Conservation (phyloP, 2,888 invertebrate species). For the Villa cingulata region DNA sequence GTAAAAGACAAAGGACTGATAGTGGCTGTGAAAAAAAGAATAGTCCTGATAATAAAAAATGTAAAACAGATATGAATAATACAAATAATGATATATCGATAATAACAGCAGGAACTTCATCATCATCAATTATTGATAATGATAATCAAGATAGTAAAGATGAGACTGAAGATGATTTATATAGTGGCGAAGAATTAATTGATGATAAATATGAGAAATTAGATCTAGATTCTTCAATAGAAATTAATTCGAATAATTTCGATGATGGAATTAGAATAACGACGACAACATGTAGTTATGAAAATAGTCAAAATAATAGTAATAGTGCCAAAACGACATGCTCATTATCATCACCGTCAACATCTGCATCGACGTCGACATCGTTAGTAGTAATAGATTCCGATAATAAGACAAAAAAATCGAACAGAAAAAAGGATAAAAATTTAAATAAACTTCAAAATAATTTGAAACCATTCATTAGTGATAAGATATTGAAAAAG, state of each 20-base stretch:
- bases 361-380: too few species aligned
- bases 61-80: background rate
- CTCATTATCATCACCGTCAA: too few species aligned
- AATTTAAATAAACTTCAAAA: slow-evolving; percentile 10
- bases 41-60: slow-evolving; percentile 38
- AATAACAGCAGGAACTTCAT: background rate
- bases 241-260: background rate
- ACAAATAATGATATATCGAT: background rate
- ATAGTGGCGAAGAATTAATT: background rate
- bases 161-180: background rate
- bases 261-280: background rate
- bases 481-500: slow-evolving; percentile 30
- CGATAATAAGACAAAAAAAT: background rate
- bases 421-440: slow-evolving; percentile 1
- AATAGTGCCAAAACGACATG: background rate
- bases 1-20: slow-evolving; percentile 43
- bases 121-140: background rate
- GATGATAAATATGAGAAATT: background rate
- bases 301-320: background rate
- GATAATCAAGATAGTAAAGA: background rate
- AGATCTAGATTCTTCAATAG: too few species aligned
- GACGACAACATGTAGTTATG: background rate
- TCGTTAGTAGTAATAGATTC: background rate
- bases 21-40: slow-evolving; percentile 43
- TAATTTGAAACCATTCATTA: slow-evolving; percentile 30